Evolutionary conservation across 2,113 vertebrate species (phyloP), one percentile per base, ranked within the genome.

Genomic region (Tricholaema leucomelas): DNA sequence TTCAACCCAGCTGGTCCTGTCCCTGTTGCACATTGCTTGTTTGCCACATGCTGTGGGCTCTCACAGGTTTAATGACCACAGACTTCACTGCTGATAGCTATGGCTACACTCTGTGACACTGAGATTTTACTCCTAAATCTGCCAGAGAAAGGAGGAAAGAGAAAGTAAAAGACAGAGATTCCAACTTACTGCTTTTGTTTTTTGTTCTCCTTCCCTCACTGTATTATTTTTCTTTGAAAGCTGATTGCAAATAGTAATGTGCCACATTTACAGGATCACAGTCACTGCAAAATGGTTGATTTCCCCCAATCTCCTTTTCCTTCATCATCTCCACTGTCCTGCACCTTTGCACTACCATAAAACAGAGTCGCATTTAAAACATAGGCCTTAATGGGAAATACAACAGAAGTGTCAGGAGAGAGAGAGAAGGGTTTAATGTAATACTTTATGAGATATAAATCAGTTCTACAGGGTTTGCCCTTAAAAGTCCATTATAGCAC

Each of bases 361-460:
- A 58, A 54, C 5, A 92, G 21, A 92, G 21, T 82, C 91, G 55
- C 14, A 76, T 73, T 88, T 90, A 35, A 92, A 94, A 64, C 60
- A 70, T 5, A 88, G 64, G 21, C 5, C 63, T 65, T n/a, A 75
- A 78, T 17, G 15, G 17, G 38, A 83, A 91, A 91, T 60, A 55
- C 0, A 40, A 91, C 31, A 58, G 61, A 93, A 90, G 55, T 28
- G 44, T 59, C 28, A 85, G n/a, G 17, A 95, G 55, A 88, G 92
- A 44, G 42, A 75, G 23, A 85, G 56, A 87, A 63, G 50, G 9
- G 31, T 52, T 93, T 88, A 64, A 75, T 73, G 67, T 76, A 83
- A 71, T 88, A 89, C 87, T 94, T 92, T 73, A 92, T 66, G 61
- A 93, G 80, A 95, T 91, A 88, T 28, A 91, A 91, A 93, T 92